Evolutionary conservation across 2,888 invertebrate genomes (phyloP), one percentile per base, ranked within the genome.

Genomic region (Margaritifera margaritifera): DNA sequence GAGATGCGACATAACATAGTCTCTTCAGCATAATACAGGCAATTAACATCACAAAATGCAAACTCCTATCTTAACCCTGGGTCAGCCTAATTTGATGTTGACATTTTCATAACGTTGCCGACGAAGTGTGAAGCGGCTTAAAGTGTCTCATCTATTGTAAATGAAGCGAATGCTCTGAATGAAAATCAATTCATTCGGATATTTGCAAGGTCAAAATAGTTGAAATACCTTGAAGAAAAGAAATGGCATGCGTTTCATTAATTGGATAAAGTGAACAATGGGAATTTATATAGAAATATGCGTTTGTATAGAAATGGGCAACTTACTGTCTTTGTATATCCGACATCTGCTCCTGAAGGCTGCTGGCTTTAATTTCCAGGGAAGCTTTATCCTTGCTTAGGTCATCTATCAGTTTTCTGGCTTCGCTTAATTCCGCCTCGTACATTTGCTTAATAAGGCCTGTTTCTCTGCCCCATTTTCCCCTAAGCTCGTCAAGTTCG

Each of bases 351-450:
- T 91, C 91, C 63, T 90, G 88, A 62, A 91, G 84, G 66, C 88
- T 84, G 63, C 88, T 87, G 64, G 89, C 85, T 70, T 90, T 88
- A 71, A 91, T 89, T 82, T 92, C 91, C 66, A 91, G 85, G 66
- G 89, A 88, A 50, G 90, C 90, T 83, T 91, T 91, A 77, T 91
- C 88, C 74, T 91, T 89, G 62, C 90, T 90, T 6, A 90, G 87
- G 62, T 90, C 90, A 80, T 91, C 91, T 68, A 91, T 89, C 64
- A 91, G 87, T 68, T 89, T 87, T 53, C 91, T 81, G 31, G 91
- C 91, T 69, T 91, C 90, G 8, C 89, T 87, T 74, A 92, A 82
- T 73, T 91, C 91, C 64, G 89, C 89, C 64, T 91, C 90, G 86
- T 90, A 92, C 89, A 90, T 90, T 68, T 85, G 83, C 81, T 90